Evolutionary conservation across 2,888 invertebrate genomes (phyloP), one percentile per base, ranked within the genome.

Genomic region (Oxystoma pomonae): DNA sequence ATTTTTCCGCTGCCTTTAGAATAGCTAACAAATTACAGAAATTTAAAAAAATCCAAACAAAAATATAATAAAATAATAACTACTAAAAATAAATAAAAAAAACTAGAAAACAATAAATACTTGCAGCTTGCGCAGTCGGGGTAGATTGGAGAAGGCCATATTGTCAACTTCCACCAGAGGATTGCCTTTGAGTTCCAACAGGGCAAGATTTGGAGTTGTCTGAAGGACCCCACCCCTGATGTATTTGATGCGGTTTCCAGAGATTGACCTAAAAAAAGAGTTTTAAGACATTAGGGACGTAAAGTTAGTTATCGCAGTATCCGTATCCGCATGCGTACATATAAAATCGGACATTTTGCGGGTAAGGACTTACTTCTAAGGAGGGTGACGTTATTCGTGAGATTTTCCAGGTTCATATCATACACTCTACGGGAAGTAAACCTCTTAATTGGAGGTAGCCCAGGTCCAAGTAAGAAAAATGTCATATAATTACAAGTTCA

Each of bases 141-240:
- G 88, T 77, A 96, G 87, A 77, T 89, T 87, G 2, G 86, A 83
- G 76, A 94, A 89, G 58, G 92, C 90, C 70, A 84, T 84, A 22
- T 83, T 81, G 75, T 90, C 89, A 65, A 93, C 85, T 65, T 84
- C 85, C 55, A 84, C 80, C 62, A 94, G 83, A 20, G 94, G 93
- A 84, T 95, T 95, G 68, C 90, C 92, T 72, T 91, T 89, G 71
- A 96, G 84, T 75, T 94, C 93, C 52, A 96, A 83, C 51, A 90
- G 86, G 68, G 87, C 83, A 61, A 96, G 84, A 17, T 87, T 86
- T 51, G 85, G 82, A 73, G 88, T 86, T 71, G 85, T 84, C 74
- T 86, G 86, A 74, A 95, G 85, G 69, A 88, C 84, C 63, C 89
- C 85, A 60, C 85, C 85, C n/a, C 85, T 86, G 73, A 95, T 86